Evolutionary conservation across 2,888 invertebrate genomes (phyloP), one percentile per base, ranked within the genome.

Genomic region (Ramazzottius varieornatus): DNA sequence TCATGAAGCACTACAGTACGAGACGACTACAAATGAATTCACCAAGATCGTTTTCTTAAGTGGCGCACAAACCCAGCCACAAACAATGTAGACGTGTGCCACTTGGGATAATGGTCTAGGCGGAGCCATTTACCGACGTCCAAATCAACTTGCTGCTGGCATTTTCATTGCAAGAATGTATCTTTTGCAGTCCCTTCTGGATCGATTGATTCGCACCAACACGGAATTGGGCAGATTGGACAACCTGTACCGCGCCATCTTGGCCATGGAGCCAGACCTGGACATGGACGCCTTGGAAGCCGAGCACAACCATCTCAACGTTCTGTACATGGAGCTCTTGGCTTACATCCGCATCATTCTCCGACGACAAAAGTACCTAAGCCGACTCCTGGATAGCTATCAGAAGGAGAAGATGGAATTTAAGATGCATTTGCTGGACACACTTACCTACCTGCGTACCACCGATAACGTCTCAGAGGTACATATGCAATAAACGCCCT

Each of bases 341-440:
- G 4, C 54, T 4, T 54, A 54, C 54, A 13, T 54, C 13, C 20
- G 54, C 4, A 29, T 24, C 4, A 29, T 54, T 54, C 29, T 54
- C 16, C 54, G 54, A 4, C 54, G 54, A 16, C n/a, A 54, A 29
- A 54, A 54, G 29, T 54, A 54, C 54, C 54, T 54, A 4, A 8
- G 29, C 29, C 8, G 24, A 54, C 54, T 54, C 4, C 54, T 54
- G 54, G 54, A 54, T 8, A 29, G 24, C 20, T 54, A 54, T 29
- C 54, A 54, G 54, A 54, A 54, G 29, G 54, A 54, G 24, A 8
- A 24, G n/a, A 54, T 54, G 54, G 54, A 54, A 29, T 54, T 54
- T 24, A 54, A 54, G 54, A 54, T 54, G 20, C n/a, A 54, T 29
- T 29, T 54, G 29, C 54, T 54, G 4, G 54, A 54, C 54, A 8